Percentiles rank a stretch among this genome's conserved stretches.
phyloP scores from a whole-genome alignment of 2,113 vertebrate genomes.

The Catharus fuscescens region DNA sequence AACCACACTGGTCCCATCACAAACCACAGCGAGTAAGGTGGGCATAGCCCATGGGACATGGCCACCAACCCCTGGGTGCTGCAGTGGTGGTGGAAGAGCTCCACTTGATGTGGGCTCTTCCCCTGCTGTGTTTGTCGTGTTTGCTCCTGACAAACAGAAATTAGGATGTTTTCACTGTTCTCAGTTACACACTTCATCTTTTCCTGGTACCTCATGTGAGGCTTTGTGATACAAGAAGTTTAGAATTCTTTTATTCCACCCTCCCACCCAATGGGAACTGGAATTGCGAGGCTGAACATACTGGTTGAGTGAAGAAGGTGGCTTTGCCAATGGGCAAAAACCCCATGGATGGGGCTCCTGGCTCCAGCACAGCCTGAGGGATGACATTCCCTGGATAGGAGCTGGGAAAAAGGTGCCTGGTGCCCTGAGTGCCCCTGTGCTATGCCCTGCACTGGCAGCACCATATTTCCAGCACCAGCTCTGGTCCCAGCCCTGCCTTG shows the following conservation, averaged over 20 bases:
- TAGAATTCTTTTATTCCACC: not conserved
- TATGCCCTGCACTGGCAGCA: not conserved
- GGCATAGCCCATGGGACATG: rapidly evolving
- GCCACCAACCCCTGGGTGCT: not conserved
- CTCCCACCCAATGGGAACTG: not conserved
- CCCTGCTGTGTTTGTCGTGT: not conserved
- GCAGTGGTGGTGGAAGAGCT: not conserved
- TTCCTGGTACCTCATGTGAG: not conserved
- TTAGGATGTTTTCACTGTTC: not conserved
- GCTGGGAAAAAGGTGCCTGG: not conserved
- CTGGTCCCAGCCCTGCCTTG: rapidly evolving
- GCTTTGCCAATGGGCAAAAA: not conserved
- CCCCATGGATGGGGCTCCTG: rapidly evolving
- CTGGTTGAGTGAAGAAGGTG: not conserved
- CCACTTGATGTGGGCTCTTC: not conserved
- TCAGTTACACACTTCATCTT: not conserved
- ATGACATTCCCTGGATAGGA: rapidly evolving
- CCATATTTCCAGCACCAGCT: not conserved
- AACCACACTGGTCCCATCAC: not conserved
- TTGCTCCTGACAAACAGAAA: not conserved
- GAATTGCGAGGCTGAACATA: not conserved
- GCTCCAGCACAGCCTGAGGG: not conserved
- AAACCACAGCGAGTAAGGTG: rapidly evolving
- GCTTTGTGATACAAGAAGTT: not conserved
- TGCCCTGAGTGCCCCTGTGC: not conserved